These are phyloP conservation scores for Ovis canadensis DNA, from an alignment of 2,113 vertebrate species.

Conservation along the genomic window DNA sequence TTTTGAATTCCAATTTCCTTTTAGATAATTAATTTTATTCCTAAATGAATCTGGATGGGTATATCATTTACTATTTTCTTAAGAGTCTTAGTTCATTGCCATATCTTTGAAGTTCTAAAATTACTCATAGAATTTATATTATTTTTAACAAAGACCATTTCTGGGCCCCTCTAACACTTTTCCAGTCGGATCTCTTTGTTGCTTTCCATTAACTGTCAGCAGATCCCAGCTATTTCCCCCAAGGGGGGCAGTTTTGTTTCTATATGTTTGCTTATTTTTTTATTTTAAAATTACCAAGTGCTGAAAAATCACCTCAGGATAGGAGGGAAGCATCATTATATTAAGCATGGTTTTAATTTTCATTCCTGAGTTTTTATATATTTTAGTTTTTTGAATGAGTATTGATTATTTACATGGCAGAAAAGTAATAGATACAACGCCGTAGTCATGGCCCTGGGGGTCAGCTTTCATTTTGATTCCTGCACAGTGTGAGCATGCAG, in stretches of 20 bases:
- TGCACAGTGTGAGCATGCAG: background rate
- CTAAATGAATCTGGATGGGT: background rate
- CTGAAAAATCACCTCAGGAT: background rate
- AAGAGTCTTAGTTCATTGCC: background rate
- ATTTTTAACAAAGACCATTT: background rate
- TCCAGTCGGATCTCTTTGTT: background rate
- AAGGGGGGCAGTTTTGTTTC: background rate
- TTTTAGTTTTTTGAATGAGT: background rate
- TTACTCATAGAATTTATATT: background rate
- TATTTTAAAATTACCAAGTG: background rate
- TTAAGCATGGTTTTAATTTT: background rate
- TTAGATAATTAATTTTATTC: background rate
- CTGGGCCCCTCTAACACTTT: background rate
- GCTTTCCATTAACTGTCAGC: background rate
- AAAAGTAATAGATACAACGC: background rate
- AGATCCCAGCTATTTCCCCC: background rate
- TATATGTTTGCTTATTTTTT: background rate
- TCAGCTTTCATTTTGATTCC: background rate
- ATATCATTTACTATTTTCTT: background rate
- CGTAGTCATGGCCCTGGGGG: background rate
- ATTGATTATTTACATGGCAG: background rate
- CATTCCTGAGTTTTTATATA: background rate
- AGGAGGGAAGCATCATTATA: background rate
- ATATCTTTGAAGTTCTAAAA: background rate
- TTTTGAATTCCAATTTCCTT: background rate